Conservation (phyloP, 2,797 vertebrate species). For the Hypotaenidia okinawae region DNA sequence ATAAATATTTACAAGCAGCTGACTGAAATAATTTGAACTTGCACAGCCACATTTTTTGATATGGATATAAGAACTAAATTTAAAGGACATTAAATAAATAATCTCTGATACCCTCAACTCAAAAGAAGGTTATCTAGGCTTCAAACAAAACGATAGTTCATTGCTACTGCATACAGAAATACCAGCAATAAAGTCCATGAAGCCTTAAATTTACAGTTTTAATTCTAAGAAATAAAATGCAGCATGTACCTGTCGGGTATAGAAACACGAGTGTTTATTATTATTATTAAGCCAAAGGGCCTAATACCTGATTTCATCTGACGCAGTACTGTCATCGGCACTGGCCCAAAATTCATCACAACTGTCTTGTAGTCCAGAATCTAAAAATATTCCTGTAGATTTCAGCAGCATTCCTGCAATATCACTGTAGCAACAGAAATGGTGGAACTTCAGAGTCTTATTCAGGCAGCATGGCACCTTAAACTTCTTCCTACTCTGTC, state of each 20-base stretch:
- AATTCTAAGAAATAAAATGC: background rate
- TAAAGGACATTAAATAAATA: background rate
- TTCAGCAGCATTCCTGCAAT: constrained; percentile 97
- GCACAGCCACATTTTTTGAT: background rate
- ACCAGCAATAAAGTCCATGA: background rate
- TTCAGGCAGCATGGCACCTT: background rate
- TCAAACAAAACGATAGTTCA: background rate
- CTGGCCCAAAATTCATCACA: constrained; percentile 93
- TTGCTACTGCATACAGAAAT: background rate
- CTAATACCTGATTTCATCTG: constrained; percentile 93
- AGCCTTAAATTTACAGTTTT: background rate
- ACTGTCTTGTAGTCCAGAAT: constrained; percentile 90
- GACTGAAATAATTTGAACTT: background rate
- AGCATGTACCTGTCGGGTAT: background rate
- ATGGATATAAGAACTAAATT: background rate
- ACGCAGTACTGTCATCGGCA: constrained; percentile 90
- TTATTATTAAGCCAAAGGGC: background rate
- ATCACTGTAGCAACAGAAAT: constrained; percentile 81
- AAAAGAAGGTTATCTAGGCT: background rate
- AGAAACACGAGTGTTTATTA: background rate
- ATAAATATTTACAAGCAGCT: background rate
- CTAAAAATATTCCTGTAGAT: constrained; percentile 95
- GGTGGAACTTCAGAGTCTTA: background rate
- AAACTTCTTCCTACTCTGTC: background rate
- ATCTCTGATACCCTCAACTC: background rate